Percentiles rank a stretch among this genome's conserved stretches.
Evolutionary conservation across 2,113 vertebrate genomes (phyloP).

Genomic region (Aspidoscelis tigris): DNA sequence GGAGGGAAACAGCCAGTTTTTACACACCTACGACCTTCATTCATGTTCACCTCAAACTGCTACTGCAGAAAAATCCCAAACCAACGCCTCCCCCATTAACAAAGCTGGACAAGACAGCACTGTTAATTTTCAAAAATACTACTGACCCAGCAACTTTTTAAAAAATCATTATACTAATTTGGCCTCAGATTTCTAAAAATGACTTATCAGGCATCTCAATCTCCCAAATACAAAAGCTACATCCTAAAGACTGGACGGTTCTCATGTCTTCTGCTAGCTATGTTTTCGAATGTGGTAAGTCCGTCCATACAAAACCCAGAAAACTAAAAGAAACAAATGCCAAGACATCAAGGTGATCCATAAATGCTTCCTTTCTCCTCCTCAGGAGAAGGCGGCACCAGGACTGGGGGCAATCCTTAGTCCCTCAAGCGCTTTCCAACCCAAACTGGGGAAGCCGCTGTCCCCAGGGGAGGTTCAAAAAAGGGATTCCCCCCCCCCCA

Average conservation of each 20-base stretch:
- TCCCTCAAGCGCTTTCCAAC: not conserved
- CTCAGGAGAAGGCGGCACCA: not conserved
- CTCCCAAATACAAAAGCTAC: constrained; percentile 9
- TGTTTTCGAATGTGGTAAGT: constrained; percentile 8
- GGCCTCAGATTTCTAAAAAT: constrained; percentile 41
- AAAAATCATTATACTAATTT: constrained; percentile 7
- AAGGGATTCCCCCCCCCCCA: no score
- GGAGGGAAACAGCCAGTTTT: not conserved
- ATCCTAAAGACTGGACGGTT: not conserved
- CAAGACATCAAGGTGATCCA: not conserved
- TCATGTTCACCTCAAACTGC: constrained; percentile 20
- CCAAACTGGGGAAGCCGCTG: not conserved
- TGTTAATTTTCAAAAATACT: constrained; percentile 52
- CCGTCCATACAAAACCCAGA: not conserved
- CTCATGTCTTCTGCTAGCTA: not conserved
- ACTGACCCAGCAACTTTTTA: constrained; percentile 49
- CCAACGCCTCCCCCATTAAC: no score
- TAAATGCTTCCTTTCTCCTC: not conserved
- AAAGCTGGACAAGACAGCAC: not conserved
- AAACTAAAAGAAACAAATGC: not conserved
- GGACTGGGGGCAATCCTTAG: not conserved
- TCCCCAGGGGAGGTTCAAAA: no score
- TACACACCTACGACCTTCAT: constrained; percentile 38
- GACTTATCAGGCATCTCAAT: constrained; percentile 21
- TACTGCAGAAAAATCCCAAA: constrained; percentile 37